A percentile compares a stretch with the other conserved stretches of the same genome.
Evolutionary conservation across 2,888 invertebrate species (phyloP).

Genomic region (Leptodirus hochenwartii): DNA sequence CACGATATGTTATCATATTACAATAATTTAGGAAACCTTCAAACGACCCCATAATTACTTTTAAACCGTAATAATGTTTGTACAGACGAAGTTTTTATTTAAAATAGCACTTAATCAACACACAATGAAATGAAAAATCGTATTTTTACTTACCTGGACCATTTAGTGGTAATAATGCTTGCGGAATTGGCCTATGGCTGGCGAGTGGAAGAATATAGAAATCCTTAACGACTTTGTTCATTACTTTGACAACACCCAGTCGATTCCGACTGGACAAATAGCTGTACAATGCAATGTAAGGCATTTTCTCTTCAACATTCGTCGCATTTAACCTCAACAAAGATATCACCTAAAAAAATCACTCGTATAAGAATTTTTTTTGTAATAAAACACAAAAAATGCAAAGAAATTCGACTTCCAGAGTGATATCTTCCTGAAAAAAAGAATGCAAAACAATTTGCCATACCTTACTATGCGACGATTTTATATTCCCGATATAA

Average conservation of each 20-base stretch:
- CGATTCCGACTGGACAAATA: constrained; percentile 73
- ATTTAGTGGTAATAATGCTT: constrained; percentile 45
- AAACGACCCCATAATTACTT: no score
- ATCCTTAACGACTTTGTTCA: constrained; percentile 70
- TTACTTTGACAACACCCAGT: constrained; percentile 69
- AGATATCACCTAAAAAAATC: no score
- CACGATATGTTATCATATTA: no score
- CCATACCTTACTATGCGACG: constrained; percentile 69
- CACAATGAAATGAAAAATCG: background rate
- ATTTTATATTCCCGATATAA: constrained; percentile 79
- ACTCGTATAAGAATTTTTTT: no score
- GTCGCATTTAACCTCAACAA: constrained; percentile 66
- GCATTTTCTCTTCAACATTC: constrained; percentile 65
- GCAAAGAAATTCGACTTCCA: no score
- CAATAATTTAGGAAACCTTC: no score
- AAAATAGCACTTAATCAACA: background rate
- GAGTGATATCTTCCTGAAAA: no score
- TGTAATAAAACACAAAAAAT: no score
- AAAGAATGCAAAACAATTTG: no score
- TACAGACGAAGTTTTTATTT: no score
- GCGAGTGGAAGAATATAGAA: constrained; percentile 83
- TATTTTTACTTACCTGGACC: constrained; percentile 48
- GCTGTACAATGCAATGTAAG: constrained; percentile 69
- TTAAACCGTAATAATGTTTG: no score
- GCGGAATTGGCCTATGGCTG: constrained; percentile 50